These are phyloP conservation scores for Mormyrus proboscirostris DNA, from an alignment of 2,797 vertebrate genomes.

Conservation along the genomic window DNA sequence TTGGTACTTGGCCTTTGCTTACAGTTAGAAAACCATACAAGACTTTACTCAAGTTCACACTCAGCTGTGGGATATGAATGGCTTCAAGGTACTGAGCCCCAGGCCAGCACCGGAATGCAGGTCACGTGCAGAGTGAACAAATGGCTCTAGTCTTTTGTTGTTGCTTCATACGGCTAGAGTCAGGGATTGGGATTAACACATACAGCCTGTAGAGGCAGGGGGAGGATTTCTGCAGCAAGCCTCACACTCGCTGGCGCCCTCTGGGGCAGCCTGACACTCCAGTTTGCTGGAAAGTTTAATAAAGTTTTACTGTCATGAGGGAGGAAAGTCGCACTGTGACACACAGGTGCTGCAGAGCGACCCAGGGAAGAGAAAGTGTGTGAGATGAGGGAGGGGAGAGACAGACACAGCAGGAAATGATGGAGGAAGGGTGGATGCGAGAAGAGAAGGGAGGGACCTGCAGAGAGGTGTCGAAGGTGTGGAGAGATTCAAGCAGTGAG, in stretches of 20 bases:
- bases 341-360: neutral
- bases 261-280: neutral
- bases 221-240: neutral
- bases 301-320: neutral
- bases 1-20: neutral
- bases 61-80: neutral
- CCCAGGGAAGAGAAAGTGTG: neutral
- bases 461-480: neutral
- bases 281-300: constrained; percentile 8
- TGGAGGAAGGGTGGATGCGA: neutral
- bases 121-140: neutral
- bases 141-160: neutral
- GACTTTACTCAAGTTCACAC: neutral
- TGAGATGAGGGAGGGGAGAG: neutral
- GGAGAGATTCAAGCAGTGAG: neutral
- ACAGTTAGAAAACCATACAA: constrained; percentile 1
- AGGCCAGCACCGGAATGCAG: neutral
- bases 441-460: neutral
- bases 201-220: neutral
- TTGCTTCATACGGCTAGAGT: neutral
- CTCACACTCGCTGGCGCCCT: neutral
- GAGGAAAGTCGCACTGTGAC: neutral
- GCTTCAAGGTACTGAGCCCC: neutral
- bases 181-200: neutral
- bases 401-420: neutral